A percentile compares a stretch with the other conserved stretches of the same genome.
These are phyloP conservation scores for Cecidostiba fungosa DNA, from an alignment of 2,888 invertebrate genomes.

Conservation along the genomic window DNA sequence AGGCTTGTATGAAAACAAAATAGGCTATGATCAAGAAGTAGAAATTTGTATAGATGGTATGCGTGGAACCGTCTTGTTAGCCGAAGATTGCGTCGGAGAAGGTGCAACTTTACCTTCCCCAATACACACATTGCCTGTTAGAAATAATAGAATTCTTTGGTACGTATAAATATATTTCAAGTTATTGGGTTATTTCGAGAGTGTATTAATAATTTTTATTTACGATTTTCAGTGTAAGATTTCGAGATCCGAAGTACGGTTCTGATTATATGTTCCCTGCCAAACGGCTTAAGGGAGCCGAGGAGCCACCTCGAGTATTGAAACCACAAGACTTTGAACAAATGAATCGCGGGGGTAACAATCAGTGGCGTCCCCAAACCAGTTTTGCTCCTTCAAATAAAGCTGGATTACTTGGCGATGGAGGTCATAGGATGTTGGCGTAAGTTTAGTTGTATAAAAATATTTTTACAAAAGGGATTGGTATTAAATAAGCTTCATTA, in stretches of 20 bases:
- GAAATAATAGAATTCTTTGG: conserved; percentile 81
- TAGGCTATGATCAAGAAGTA: conserved; percentile 81
- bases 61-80: conserved; percentile 88
- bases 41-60: conserved; percentile 90
- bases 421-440: conserved; percentile 89
- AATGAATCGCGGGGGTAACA: conserved; percentile 81
- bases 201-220: conserved; percentile 29
- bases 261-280: conserved; percentile 91
- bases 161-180: conserved; percentile 69
- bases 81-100: conserved; percentile 86
- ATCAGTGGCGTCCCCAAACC: conserved; percentile 87
- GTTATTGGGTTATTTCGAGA: not conserved
- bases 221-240: conserved; percentile 85
- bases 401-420: conserved; percentile 84
- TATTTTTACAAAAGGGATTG: not conserved
- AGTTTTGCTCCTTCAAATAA: conserved; percentile 88
- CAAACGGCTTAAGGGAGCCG: conserved; percentile 84
- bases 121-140: conserved; percentile 85
- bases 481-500: conserved; percentile 32
- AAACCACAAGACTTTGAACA: conserved; percentile 89
- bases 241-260: conserved; percentile 89
- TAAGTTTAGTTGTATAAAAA: conserved; percentile 75
- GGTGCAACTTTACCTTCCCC: conserved; percentile 87
- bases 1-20: conserved; percentile 85
- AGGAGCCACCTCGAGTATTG: conserved; percentile 88